These are phyloP conservation scores for Phortica okadai DNA, from an alignment of 2,888 invertebrate species.

Conservation along the genomic window DNA sequence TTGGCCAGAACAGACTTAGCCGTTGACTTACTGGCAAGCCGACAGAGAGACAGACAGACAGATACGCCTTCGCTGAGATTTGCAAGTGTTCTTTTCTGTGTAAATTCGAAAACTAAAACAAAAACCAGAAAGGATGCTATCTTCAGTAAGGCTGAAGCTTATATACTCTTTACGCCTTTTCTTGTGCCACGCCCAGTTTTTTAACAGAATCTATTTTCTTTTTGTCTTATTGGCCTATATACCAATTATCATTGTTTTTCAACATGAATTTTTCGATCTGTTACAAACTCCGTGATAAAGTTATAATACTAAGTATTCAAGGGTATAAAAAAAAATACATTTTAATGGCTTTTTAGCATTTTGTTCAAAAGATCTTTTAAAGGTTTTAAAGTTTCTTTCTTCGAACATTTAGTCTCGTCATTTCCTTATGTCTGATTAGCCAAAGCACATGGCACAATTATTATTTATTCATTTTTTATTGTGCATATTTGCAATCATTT, in stretches of 20 bases:
- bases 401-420: background rate
- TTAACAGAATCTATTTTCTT: no score
- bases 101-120: background rate
- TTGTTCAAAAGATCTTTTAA: background rate
- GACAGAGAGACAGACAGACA: background rate
- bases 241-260: no score
- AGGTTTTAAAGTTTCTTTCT: background rate
- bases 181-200: no score
- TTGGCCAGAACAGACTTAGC: background rate
- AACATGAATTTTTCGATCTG: no score
- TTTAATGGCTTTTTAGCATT: background rate
- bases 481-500: background rate
- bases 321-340: no score
- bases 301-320: no score
- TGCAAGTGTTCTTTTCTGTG: background rate
- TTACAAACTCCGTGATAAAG: no score
- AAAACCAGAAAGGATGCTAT: no score
- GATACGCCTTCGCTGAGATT: background rate
- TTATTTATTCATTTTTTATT: background rate
- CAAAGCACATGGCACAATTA: background rate
- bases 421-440: background rate
- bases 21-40: background rate
- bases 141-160: no score
- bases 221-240: no score
- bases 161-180: no score